Conservation (phyloP, 2,113 vertebrate species). For the Rhynchomys soricoides region DNA sequence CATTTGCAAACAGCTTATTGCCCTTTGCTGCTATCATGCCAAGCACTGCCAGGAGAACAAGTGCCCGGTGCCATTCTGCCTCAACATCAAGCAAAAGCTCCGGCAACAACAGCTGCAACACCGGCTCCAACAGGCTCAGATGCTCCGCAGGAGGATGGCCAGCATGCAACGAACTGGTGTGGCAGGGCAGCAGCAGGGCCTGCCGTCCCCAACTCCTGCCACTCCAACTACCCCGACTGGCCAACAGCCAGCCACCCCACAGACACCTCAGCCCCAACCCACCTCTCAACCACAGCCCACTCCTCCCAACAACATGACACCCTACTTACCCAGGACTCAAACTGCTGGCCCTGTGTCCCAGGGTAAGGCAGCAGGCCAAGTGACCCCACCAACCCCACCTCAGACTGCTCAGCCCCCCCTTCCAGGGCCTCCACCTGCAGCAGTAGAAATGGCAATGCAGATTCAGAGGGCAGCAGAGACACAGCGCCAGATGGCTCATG, state of each 20-base stretch:
- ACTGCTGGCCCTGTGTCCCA: slow-evolving; percentile 86
- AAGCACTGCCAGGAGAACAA: slow-evolving; percentile 99
- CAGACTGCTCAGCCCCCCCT: slow-evolving; percentile 84
- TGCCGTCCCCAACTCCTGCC: slow-evolving; percentile 94
- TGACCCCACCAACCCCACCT: slow-evolving; percentile 87
- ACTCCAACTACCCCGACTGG: slow-evolving; percentile 93
- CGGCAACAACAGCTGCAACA: slow-evolving; percentile 98
- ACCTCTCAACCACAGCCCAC: slow-evolving; percentile 88
- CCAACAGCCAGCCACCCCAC: slow-evolving; percentile 93
- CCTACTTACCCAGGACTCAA: slow-evolving; percentile 86
- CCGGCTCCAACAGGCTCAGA: slow-evolving; percentile 97
- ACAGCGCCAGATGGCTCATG: slow-evolving; percentile 96
- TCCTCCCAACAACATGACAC: slow-evolving; percentile 86
- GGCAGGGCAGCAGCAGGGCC: slow-evolving; percentile 89
- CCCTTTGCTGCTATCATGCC: slow-evolving; percentile 98
- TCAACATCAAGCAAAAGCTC: slow-evolving; percentile 99
- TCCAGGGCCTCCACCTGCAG: slow-evolving; percentile 95
- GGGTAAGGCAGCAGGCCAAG: slow-evolving; percentile 88
- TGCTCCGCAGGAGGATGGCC: slow-evolving; percentile 97
- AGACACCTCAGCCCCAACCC: slow-evolving; percentile 92
- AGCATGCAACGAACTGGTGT: slow-evolving; percentile 96
- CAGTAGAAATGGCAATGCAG: slow-evolving; percentile 98
- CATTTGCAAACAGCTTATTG: slow-evolving; percentile 99
- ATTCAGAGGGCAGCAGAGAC: slow-evolving; percentile 97
- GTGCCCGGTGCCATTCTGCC: slow-evolving; percentile 98